phyloP scores from a whole-genome alignment of 1,140 invertebrate genomes.

The Eupristina koningsbergeri region DNA sequence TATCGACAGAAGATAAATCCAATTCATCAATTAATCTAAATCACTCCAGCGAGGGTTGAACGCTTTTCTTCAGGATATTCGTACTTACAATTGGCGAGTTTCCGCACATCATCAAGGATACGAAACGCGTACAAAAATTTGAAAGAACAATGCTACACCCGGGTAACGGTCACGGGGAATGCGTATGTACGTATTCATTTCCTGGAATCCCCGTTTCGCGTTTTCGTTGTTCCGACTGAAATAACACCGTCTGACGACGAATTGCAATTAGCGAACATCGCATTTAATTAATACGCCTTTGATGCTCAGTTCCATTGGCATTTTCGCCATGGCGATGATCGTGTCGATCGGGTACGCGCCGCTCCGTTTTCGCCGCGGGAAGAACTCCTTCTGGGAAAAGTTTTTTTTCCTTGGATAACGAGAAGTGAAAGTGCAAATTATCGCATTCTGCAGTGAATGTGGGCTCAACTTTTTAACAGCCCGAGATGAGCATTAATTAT shows the following conservation, averaged over 20 bases:
- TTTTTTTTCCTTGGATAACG: neutral
- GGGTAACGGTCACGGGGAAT: neutral
- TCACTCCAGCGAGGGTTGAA: no score
- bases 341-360: neutral
- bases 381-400: neutral
- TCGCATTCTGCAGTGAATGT: no score
- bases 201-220: constrained; percentile 11
- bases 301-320: no score
- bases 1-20: no score
- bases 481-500: no score
- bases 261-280: neutral
- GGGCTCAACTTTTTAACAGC: no score
- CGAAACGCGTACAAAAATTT: neutral
- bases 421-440: neutral
- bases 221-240: neutral
- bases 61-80: no score
- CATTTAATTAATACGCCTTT: neutral
- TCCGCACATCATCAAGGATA: neutral
- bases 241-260: neutral
- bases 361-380: neutral
- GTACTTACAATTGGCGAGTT: neutral
- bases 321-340: no score
- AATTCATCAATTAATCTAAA: no score
- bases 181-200: neutral
- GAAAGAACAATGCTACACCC: neutral